Conservation (phyloP, 2,797 vertebrate species). For the Liasis olivaceus region DNA sequence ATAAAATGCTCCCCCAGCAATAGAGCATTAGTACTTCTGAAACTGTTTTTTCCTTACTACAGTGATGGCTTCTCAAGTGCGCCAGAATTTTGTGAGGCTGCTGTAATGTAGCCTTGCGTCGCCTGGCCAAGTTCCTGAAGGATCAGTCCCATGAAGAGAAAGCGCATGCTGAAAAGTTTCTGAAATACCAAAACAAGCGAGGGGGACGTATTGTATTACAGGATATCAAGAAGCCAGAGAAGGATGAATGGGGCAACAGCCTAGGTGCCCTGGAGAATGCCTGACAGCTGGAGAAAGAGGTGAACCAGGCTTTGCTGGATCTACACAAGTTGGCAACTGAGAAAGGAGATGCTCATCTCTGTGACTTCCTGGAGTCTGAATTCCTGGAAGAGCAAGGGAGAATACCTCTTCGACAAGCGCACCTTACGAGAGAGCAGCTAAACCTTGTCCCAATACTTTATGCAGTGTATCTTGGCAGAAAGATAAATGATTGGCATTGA, state of each 20-base stretch:
- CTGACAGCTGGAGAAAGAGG: constrained; percentile 60
- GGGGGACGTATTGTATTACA: neutral
- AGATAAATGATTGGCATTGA: neutral
- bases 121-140: constrained; percentile 80
- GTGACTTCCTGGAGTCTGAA: constrained; percentile 65
- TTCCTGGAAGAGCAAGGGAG: constrained; percentile 61
- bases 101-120: constrained; percentile 73
- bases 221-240: constrained; percentile 60
- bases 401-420: constrained; percentile 7
- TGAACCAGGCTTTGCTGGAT: constrained; percentile 70
- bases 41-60: too few relatives aligned
- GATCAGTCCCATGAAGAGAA: constrained; percentile 76
- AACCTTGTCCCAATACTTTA: neutral
- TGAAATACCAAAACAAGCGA: constrained; percentile 78
- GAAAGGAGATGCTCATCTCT: constrained; percentile 62
- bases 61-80: too few relatives aligned
- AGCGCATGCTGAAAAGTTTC: constrained; percentile 76
- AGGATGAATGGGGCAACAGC: constrained; percentile 67
- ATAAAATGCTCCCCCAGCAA: too few relatives aligned
- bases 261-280: constrained; percentile 62
- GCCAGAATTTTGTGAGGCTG: too few relatives aligned
- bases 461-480: neutral
- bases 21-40: too few relatives aligned
- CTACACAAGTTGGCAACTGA: constrained; percentile 63
- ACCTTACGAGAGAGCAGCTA: neutral